A percentile compares a stretch with the other conserved stretches of the same genome.
Conservation (phyloP, 2,113 vertebrate species). For the Pica pica region DNA sequence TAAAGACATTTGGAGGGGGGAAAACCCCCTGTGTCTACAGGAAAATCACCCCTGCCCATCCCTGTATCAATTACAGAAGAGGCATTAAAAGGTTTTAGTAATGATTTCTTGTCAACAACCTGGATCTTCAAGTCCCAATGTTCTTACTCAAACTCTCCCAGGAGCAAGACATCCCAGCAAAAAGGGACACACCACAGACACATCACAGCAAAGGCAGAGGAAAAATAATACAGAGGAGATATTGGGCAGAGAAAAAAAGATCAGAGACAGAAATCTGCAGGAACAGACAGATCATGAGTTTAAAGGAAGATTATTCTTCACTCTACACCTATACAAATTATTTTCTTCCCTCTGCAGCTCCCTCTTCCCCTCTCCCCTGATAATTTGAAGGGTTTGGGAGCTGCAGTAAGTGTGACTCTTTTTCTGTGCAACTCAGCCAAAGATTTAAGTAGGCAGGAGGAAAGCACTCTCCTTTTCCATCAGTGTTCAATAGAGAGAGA, state of each 20-base stretch:
- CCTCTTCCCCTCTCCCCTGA: neutral
- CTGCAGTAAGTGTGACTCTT: conserved; percentile 1
- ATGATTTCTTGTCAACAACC: conserved; percentile 47
- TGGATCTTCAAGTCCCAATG: neutral
- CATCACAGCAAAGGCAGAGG: neutral
- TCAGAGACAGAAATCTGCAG: neutral
- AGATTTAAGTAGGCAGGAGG: conserved; percentile 30
- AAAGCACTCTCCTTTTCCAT: conserved; percentile 1
- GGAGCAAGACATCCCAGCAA: neutral
- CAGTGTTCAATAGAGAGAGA: neutral
- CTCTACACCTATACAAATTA: neutral
- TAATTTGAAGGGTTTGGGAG: conserved; percentile 20
- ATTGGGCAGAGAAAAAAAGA: neutral
- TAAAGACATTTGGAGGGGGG: neutral
- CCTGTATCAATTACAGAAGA: conserved; percentile 23
- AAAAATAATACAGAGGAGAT: neutral
- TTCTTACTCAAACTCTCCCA: neutral
- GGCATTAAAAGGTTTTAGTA: conserved; percentile 36
- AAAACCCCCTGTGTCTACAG: neutral
- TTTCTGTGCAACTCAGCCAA: neutral
- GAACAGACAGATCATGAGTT: neutral
- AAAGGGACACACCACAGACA: neutral
- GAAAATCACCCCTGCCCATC: neutral
- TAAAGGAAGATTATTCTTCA: conserved; percentile 37
- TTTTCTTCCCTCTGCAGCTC: neutral